Percentiles rank a stretch among this genome's conserved stretches.
Evolutionary conservation across 1,140 invertebrate species (phyloP).

Genomic region (Matsumurasca onukii): DNA sequence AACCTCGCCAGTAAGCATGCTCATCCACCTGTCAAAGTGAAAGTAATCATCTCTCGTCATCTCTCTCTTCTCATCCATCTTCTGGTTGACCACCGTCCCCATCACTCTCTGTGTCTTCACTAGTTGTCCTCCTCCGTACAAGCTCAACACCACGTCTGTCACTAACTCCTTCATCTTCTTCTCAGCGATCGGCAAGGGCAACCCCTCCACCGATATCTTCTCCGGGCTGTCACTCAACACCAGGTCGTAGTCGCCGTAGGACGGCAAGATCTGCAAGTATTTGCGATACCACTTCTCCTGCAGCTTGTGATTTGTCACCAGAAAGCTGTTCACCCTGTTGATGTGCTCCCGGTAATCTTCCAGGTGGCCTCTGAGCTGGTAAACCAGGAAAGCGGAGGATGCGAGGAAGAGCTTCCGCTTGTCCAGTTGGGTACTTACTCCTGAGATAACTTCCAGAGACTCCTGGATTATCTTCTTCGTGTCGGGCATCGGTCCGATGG

Average conservation of each 20-base stretch:
- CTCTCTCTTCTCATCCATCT: not conserved
- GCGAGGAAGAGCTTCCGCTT: not conserved
- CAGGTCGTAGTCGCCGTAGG: not conserved
- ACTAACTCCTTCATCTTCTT: not conserved
- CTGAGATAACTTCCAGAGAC: not conserved
- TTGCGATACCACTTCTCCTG: not conserved
- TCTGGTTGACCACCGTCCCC: not conserved
- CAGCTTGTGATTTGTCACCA: not conserved
- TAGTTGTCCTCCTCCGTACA: not conserved
- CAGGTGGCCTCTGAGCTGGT: not conserved
- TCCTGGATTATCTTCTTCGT: not conserved
- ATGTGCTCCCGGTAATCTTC: not conserved
- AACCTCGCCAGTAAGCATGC: too few species aligned
- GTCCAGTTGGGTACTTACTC: not conserved
- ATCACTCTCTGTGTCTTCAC: not conserved
- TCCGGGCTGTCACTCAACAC: not conserved
- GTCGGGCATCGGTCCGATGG: not conserved
- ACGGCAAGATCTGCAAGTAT: not conserved
- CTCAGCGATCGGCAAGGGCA: not conserved
- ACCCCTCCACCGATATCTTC: not conserved
- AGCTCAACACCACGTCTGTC: not conserved
- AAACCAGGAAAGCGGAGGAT: not conserved
- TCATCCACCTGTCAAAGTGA: too few species aligned
- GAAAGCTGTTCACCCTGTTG: not conserved
- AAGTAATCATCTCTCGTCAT: not conserved